Conservation (phyloP, 2,113 vertebrate genomes). For the Ranitomeya imitator region DNA sequence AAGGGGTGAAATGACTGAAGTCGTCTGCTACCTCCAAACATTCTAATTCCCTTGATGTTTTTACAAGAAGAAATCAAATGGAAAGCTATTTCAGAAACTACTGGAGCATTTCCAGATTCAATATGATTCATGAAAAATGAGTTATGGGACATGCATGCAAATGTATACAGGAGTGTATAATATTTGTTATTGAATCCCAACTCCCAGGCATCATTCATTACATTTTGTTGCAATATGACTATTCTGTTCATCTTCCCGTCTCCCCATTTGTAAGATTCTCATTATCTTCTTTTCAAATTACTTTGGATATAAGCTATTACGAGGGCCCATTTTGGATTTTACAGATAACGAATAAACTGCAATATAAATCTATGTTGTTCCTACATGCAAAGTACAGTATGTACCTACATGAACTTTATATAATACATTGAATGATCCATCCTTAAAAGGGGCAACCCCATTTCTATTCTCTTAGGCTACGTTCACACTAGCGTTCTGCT, state of each 20-base stretch:
- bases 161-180: not conserved
- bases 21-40: not conserved
- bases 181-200: not conserved
- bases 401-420: not conserved
- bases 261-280: not conserved
- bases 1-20: not conserved
- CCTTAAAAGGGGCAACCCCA: not conserved
- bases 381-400: not conserved
- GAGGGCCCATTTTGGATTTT: not conserved
- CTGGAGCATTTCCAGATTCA: slow-evolving; percentile 26
- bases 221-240: not conserved
- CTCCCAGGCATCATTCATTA: not conserved
- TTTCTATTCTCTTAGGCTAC: not conserved
- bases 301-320: not conserved
- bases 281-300: not conserved
- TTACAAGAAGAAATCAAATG: slow-evolving; percentile 45
- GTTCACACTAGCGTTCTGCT: no score
- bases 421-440: not conserved
- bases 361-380: not conserved
- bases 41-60: slow-evolving; percentile 31
- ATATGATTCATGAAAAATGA: slow-evolving; percentile 22
- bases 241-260: not conserved
- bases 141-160: not conserved
- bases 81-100: slow-evolving; percentile 37
- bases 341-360: not conserved